Evolutionary conservation across 2,888 invertebrate genomes (phyloP).

Genomic region (Cylindroiulus punctatus): DNA sequence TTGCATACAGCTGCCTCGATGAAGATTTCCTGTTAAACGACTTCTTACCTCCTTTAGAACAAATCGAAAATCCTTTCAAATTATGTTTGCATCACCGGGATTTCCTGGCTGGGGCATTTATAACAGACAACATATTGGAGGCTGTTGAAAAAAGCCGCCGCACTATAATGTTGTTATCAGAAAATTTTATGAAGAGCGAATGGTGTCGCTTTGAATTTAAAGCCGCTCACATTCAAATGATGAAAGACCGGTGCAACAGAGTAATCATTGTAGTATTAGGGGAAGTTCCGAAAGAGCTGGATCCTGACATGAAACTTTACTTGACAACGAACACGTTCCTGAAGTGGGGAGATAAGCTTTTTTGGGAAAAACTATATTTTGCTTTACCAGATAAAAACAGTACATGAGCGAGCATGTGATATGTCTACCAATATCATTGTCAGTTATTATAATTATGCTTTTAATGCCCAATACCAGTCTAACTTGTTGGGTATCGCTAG

Average conservation of each 20-base stretch:
- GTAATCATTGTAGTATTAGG: slow-evolving; percentile 63
- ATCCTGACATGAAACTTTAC: slow-evolving; percentile 60
- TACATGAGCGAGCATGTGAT: neutral
- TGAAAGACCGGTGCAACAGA: slow-evolving; percentile 61
- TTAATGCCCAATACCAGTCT: no score
- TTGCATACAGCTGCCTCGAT: slow-evolving; percentile 61
- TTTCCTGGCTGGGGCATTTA: slow-evolving; percentile 61
- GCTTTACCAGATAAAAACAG: slow-evolving; percentile 59
- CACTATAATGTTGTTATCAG: slow-evolving; percentile 61
- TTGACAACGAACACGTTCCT: slow-evolving; percentile 62
- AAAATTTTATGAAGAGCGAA: slow-evolving; percentile 61
- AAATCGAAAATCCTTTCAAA: slow-evolving; percentile 55
- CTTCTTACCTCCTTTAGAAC: slow-evolving; percentile 61
- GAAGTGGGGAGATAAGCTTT: slow-evolving; percentile 60
- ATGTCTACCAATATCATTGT: no score
- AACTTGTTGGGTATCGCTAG: neutral
- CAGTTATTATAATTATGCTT: no score
- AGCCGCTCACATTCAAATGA: slow-evolving; percentile 61
- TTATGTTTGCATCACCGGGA: slow-evolving; percentile 63
- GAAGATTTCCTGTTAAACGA: slow-evolving; percentile 60
- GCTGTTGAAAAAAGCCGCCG: slow-evolving; percentile 61
- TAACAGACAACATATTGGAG: slow-evolving; percentile 62
- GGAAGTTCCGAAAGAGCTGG: slow-evolving; percentile 61
- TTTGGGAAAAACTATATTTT: slow-evolving; percentile 62
- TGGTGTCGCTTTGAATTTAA: slow-evolving; percentile 62